Evolutionary conservation across 2,888 invertebrate genomes (phyloP).

Genomic region (Tetragonisca angustula): DNA sequence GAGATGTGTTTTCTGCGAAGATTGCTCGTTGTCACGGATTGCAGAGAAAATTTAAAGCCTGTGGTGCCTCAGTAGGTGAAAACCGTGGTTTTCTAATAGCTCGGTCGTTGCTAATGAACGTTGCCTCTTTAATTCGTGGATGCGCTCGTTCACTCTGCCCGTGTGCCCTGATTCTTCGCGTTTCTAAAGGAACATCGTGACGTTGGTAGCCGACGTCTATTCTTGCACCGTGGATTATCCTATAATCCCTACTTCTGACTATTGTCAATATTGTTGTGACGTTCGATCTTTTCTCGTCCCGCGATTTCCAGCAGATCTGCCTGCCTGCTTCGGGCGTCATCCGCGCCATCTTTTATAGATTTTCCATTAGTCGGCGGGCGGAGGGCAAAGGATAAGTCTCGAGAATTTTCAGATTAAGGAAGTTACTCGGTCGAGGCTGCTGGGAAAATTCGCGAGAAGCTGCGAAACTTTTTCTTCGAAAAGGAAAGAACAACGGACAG

Average conservation of each 20-base stretch:
- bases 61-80: background rate
- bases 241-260: slow-evolving; percentile 16
- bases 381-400: background rate
- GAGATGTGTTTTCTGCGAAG: background rate
- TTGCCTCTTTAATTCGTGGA: slow-evolving; percentile 31
- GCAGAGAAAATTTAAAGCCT: slow-evolving; percentile 1
- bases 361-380: background rate
- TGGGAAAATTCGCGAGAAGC: too few relatives aligned
- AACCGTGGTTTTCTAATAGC: background rate
- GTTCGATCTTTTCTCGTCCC: slow-evolving; percentile 7
- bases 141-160: slow-evolving; percentile 4
- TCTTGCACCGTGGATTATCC: slow-evolving; percentile 29
- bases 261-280: slow-evolving; percentile 26
- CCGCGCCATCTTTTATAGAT: background rate
- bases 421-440: too few relatives aligned
- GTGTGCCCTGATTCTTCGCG: slow-evolving; percentile 35
- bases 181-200: slow-evolving; percentile 28
- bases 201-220: slow-evolving; percentile 27
- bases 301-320: background rate
- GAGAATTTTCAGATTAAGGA: background rate
- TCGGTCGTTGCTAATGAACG: slow-evolving; percentile 13
- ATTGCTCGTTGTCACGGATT: slow-evolving; percentile 13
- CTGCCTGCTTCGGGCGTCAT: background rate
- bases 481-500: too few relatives aligned
- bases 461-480: too few relatives aligned